These are phyloP conservation scores for Hyperopisus bebe DNA, from an alignment of 2,113 vertebrate species.

Conservation along the genomic window DNA sequence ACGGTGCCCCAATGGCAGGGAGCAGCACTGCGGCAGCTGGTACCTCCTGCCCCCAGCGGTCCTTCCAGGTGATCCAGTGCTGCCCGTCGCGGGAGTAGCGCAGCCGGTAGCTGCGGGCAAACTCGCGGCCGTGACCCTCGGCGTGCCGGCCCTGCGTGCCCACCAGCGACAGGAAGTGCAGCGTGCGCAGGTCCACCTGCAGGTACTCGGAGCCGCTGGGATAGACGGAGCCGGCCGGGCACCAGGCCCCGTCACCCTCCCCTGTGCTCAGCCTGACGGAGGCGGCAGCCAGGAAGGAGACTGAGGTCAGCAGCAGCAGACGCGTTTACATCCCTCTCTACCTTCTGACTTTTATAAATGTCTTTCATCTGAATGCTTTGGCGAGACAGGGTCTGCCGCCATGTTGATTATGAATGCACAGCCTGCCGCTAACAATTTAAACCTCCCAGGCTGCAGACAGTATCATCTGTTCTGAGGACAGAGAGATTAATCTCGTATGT, in stretches of 20 bases:
- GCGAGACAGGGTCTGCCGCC: not conserved
- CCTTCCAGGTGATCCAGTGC: constrained; percentile 80
- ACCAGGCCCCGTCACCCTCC: constrained; percentile 88
- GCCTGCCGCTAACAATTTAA: not conserved
- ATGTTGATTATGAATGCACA: not conserved
- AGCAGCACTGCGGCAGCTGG: not conserved
- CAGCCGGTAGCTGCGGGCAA: constrained; percentile 76
- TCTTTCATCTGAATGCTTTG: not conserved
- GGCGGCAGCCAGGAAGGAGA: not conserved
- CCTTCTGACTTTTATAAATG: not conserved
- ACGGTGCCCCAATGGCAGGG: not conserved
- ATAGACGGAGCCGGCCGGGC: constrained; percentile 75
- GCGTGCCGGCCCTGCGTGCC: constrained; percentile 89
- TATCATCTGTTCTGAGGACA: not conserved
- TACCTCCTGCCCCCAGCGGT: constrained; percentile 81
- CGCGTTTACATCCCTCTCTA: not conserved
- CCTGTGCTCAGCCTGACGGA: constrained; percentile 72
- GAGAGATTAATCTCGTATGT: not conserved
- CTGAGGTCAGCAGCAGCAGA: not conserved
- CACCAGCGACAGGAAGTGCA: constrained; percentile 81
- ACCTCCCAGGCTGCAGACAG: not conserved
- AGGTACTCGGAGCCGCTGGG: constrained; percentile 79
- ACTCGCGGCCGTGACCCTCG: constrained; percentile 83
- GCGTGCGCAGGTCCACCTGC: constrained; percentile 74
- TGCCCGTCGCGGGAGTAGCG: constrained; percentile 79